Evolutionary conservation across 2,113 vertebrate genomes (phyloP), one percentile per base, ranked within the genome.

Genomic region (Pantherophis guttatus): DNA sequence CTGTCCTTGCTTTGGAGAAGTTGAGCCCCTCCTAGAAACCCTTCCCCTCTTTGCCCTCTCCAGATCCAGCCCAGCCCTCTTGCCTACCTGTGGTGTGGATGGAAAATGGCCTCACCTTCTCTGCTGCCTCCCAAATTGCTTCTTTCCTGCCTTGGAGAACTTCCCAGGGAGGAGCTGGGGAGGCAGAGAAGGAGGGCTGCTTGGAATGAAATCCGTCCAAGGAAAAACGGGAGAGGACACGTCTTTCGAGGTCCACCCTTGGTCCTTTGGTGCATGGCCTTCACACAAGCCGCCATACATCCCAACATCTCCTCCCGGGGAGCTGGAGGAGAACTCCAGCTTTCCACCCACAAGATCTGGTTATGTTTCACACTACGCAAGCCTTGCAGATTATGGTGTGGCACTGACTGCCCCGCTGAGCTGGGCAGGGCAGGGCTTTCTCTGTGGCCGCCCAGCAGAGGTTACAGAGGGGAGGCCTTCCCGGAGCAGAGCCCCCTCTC

Each of bases 41-140:
- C 48, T 19, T 1, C 44, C 86, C 6, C 86, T 11, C 23, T 50
- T 50, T 6, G 8, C 44, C 85, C 21, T 9, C 6, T 86, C 44
- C 85, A 86, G 85, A 2, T 86, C 97, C 96, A 97, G 97, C 95
- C 96, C 95, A 55, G 26, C 10, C 58, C 94, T 75, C 92, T 55
- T 23, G 59, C 19, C 62, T 29, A 29, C 62, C 10, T 29, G 26
- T 0, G 62, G 62, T 12, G 62, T 65, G 8, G 26, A 11, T 29
- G 62, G 7, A 12, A 65, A 65, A 0, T 44, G 10, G 62, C 26
- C 59, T 62, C 9, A 3, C 9, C 26, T 26, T 65, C 59, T 29
- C 59, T 29, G 10, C 59, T 29, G 59, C 59, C 26, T 29, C 26
- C 21, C 59, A 10, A 29, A 11, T 11, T 7, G 24, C 24, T 3